Conservation (phyloP, 2,113 vertebrate species). For the Sander vitreus region DNA sequence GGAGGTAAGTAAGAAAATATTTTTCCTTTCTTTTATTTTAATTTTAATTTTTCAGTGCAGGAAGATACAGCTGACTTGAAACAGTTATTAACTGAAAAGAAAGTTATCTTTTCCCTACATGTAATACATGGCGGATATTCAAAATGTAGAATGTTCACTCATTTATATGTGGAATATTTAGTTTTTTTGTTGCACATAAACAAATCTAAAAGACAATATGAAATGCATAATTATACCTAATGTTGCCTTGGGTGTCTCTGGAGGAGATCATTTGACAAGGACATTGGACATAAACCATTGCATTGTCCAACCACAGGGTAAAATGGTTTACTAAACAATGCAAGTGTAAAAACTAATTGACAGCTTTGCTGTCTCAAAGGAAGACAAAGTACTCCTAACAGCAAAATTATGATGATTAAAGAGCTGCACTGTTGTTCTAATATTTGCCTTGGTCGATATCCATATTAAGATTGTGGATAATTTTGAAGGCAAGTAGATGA, state of each 20-base stretch:
- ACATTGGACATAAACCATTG: constrained; percentile 48
- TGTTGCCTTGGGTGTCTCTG: constrained; percentile 23
- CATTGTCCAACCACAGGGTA: constrained; percentile 43
- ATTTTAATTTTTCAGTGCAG: background rate
- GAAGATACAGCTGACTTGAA: background rate
- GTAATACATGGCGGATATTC: background rate
- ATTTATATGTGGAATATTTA: constrained; percentile 5
- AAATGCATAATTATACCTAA: constrained; percentile 37
- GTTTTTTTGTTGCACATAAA: constrained; percentile 12
- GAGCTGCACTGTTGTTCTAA: constrained; percentile 19
- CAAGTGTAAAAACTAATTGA: constrained; percentile 47
- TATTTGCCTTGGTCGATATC: constrained; percentile 22
- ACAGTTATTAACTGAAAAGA: background rate
- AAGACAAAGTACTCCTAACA: constrained; percentile 24
- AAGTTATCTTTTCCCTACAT: background rate
- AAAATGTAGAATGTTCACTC: background rate
- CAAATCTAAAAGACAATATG: background rate
- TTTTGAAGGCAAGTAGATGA: constrained; percentile 30
- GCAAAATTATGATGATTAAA: constrained; percentile 45
- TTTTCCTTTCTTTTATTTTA: background rate
- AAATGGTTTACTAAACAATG: constrained; percentile 45
- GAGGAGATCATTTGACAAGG: constrained; percentile 55
- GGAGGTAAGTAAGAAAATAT: background rate
- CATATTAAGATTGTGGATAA: constrained; percentile 27
- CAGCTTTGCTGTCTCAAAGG: constrained; percentile 29